Base-by-base conservation (phyloP, 1,140 invertebrate species). In the Leptinotarsa texana region DNA sequence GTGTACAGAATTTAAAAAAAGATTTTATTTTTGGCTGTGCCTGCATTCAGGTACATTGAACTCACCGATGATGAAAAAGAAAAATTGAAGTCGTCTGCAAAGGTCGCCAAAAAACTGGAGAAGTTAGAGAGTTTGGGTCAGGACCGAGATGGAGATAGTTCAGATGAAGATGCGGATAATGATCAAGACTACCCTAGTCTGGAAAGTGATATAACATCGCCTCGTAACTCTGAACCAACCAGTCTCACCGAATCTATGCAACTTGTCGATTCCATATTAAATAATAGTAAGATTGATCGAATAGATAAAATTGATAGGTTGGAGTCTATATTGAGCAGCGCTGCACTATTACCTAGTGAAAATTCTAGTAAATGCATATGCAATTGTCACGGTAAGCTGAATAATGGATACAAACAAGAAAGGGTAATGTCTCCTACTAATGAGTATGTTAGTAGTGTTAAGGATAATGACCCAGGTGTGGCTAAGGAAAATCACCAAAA, bases 41-140 rank as follows among this genome's bases (percentile, higher is more conserved):
- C 33, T 57, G n/a, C 4, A 80, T 85, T 27, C 75, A 92, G 92
- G 81, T 95, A 97, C 85, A 89, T 98, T 78, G 95, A 96, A 81
- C 88, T 98, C 21, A 96, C 95, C n/a, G 94, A 97, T 77, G 95
- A 96, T 77, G 95, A 97, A 80, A 95, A 96, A 80, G 94, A 96
- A 81, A 96, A 96, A 84, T 86, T 98, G 1, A 95, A 96, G 86
- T 93, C 94, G 13, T 96, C 93, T 76, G 92, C 95, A 75, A 98
- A 98, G 87, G 96, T 98, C 66, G 96, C 95, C 0, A 94, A 94
- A 79, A 97, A 97, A 85, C 85, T 98, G 63, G 96, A 98, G 83
- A 95, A 96, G 85, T 86, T 97, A 70, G 94, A 96, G 86, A 93
- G 89, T 76, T 89, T 89, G 81, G 89, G 88, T 27, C 91, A 93